Evolutionary conservation across 2,888 invertebrate species (phyloP).

Genomic region (Apocheima hispidaria): DNA sequence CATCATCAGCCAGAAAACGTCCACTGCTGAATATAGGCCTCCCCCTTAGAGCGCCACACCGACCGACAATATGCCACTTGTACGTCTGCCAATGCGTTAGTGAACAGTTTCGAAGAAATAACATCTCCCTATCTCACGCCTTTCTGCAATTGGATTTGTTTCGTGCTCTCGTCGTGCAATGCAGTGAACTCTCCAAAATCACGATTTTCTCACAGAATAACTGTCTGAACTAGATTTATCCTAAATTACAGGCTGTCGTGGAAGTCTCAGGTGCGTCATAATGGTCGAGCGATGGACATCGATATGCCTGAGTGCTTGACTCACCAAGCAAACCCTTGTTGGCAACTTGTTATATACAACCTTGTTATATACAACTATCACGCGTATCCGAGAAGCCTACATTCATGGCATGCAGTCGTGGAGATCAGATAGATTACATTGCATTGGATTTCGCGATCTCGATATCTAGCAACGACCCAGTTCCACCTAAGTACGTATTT

Average conservation of each 20-base stretch:
- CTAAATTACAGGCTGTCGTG: constrained; percentile 17
- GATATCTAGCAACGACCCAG: constrained; percentile 8
- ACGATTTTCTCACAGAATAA: background rate
- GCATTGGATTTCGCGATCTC: constrained; percentile 35
- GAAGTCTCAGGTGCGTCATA: constrained; percentile 28
- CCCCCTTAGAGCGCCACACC: too few relatives aligned
- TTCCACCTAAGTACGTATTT: background rate
- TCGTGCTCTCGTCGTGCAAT: too few relatives aligned
- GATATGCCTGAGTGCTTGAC: constrained; percentile 28
- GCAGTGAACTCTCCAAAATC: background rate
- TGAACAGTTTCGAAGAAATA: too few relatives aligned
- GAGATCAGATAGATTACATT: constrained; percentile 17
- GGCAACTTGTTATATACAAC: background rate
- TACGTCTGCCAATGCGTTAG: too few relatives aligned
- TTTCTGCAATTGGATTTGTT: too few relatives aligned
- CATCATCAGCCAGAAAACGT: too few relatives aligned
- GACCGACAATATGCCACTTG: too few relatives aligned
- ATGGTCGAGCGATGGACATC: constrained; percentile 26
- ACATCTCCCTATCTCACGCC: too few relatives aligned
- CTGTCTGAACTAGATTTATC: background rate
- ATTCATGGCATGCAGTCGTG: constrained; percentile 12
- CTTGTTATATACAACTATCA: background rate
- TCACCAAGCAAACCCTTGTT: constrained; percentile 38
- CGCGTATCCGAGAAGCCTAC: constrained; percentile 29
- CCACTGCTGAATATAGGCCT: too few relatives aligned